Evolutionary conservation across 1,140 invertebrate species (phyloP), one percentile per base, ranked within the genome.

Genomic region (Megalopta genalis): DNA sequence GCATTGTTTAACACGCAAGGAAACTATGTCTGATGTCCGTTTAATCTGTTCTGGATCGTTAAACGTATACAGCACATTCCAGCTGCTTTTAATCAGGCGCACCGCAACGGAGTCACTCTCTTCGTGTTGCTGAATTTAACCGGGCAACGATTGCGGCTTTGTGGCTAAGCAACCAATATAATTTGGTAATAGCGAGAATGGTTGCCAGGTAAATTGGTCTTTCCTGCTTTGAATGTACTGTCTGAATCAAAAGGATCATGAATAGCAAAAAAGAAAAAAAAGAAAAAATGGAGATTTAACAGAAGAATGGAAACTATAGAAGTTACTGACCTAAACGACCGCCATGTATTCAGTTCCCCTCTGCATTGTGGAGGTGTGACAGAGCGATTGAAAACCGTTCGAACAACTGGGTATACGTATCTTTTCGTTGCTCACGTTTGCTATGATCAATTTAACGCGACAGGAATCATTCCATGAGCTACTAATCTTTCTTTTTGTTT

Each of bases 31-130:
- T 67, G 85, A 88, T n/a, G 86, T 88, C 85, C 75, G 64, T 18
- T 80, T n/a, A n/a, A 27, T 64, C 73, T 54, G 75, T 76, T n/a
- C 74, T 84, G 82, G 81, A 87, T 85, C 59, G 76, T 85, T 85
- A 84, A 76, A 65, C 79, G 79, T 83, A 77, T 81, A 83, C 80
- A 82, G 85, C 84, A 89, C 87, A 89, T 89, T 89, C 88, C 88
- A 88, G 85, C 85, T 81, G 84, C 85, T 89, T 89, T 87, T 83
- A 85, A 85, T 67, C 72, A 81, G 79, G 81, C 67, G 68, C 83
- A 82, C 52, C 49, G 77, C 69, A 68, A 79, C 52, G 67, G 85
- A 74, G 67, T 66, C n/a, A n/a, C n/a, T n/a, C n/a, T 63, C 60
- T 64, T 57, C 42, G 59, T 32, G 39, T 75, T 79, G 72, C 62